A percentile compares a stretch with the other conserved stretches of the same genome.
Evolutionary conservation across 2,888 invertebrate genomes (phyloP).

Genomic region (Mythimna vitellina): DNA sequence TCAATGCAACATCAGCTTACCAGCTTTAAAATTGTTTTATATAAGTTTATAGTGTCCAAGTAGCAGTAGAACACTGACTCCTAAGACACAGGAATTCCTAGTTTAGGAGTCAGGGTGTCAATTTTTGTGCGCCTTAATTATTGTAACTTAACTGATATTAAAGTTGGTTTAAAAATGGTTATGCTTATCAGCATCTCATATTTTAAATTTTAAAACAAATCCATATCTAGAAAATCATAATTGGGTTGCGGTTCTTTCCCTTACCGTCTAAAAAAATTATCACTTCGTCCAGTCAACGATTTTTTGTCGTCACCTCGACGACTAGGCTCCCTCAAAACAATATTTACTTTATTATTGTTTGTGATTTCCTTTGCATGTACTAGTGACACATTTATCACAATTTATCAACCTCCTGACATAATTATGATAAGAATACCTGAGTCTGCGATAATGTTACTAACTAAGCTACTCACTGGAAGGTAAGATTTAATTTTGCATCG

Average conservation of each 20-base stretch:
- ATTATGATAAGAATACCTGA: constrained; percentile 55
- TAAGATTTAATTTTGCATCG: neutral
- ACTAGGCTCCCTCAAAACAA: constrained; percentile 22
- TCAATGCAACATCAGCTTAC: too few relatives aligned
- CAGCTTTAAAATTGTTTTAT: too few relatives aligned
- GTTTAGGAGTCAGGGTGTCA: too few relatives aligned
- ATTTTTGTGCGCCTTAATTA: too few relatives aligned
- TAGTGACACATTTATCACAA: constrained; percentile 63
- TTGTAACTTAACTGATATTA: too few relatives aligned
- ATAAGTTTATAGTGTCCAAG: too few relatives aligned
- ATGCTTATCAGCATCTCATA: neutral
- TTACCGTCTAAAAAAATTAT: constrained; percentile 7
- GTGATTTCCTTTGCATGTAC: constrained; percentile 33
- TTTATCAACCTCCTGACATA: constrained; percentile 65
- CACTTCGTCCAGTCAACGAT: neutral
- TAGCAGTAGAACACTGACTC: too few relatives aligned
- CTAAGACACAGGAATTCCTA: too few relatives aligned
- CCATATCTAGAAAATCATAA: neutral
- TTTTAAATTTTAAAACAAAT: neutral
- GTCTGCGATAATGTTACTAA: constrained; percentile 27
- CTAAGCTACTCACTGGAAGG: constrained; percentile 27
- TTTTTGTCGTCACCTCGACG: constrained; percentile 1
- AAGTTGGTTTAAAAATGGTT: too few relatives aligned
- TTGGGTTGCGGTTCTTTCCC: neutral
- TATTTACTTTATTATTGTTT: constrained; percentile 46